Base-by-base conservation (phyloP, 2,113 vertebrate genomes). In the Psilopsiagon aurifrons region DNA sequence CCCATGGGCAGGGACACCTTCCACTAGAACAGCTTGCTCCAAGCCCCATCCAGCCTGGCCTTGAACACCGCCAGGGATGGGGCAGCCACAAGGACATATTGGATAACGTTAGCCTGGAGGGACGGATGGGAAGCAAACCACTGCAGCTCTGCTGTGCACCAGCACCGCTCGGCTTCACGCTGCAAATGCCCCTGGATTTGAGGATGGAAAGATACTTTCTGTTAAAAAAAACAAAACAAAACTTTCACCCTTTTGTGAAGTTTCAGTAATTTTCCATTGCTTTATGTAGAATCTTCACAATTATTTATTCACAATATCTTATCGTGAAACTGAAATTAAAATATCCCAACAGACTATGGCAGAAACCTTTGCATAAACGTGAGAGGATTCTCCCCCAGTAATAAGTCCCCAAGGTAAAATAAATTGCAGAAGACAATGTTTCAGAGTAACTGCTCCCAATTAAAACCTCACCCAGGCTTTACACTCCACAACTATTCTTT, bases 401-500 rank as follows among this genome's bases (percentile, higher is more conserved):
- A 83, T 35, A 95, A 94, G 47, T 93, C 95, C 85, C 90, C 17
- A 24, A 47, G 89, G 94, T 63, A 92, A 95, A 94, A 92, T 46
- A 83, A 80, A 88, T 93, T 39, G 92, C 68, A 88, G 51, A 55
- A 78, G 76, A 59, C 92, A 88, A 90, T 13, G 24, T 70, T 93
- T 86, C 85, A 75, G 75, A 95, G 75, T 64, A 92, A 83, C 47
- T 12, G 9, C 33, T 93, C 86, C 95, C 64, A 95, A 93, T 95
- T 96, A 95, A 96, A 96, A 86, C 95, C 83, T 91, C 83, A 78
- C 88, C 57, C 68, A 39, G 75, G 67, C 23, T 67, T 97, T 87
- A n/a, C n/a, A 29, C 29, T 83, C 47, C 70, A 17, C 31, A 3
- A 62, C 23, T 17, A 27, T 29, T 44, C 23, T 39, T 27, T 70